Evolutionary conservation across 2,888 invertebrate species (phyloP).

Genomic region (Macrosiphum euphorbiae): DNA sequence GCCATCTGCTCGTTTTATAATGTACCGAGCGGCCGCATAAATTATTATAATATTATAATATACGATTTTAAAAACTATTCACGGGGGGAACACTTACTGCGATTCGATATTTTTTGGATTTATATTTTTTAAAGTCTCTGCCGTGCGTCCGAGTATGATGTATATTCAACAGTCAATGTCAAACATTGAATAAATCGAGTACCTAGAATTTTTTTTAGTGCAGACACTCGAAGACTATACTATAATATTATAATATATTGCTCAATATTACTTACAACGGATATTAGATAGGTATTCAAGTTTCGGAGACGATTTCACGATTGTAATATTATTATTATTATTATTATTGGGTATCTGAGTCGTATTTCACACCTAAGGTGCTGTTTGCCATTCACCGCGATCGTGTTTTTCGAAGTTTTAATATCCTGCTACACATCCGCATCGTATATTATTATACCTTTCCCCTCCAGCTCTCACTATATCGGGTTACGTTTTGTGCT

Average conservation of each 20-base stretch:
- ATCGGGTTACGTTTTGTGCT: not conserved
- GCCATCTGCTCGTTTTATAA: slow-evolving; percentile 5
- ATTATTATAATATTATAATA: not conserved
- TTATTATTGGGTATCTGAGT: not conserved
- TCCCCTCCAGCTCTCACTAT: not conserved
- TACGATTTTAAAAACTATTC: not conserved
- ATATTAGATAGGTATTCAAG: not conserved
- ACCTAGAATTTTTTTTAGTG: not conserved
- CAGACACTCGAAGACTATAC: not conserved
- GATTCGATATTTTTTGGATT: not conserved
- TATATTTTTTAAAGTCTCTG: not conserved
- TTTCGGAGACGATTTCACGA: not conserved
- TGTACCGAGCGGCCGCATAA: not conserved
- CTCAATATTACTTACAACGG: not conserved
- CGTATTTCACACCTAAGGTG: not conserved
- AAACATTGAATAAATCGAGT: not conserved
- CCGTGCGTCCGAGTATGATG: not conserved
- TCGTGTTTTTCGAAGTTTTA: not conserved
- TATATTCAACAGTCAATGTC: not conserved
- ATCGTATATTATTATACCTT: not conserved
- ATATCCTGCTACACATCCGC: not conserved
- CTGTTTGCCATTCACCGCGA: not conserved
- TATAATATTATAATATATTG: not conserved
- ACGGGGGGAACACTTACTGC: not conserved
- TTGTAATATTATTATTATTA: not conserved